A percentile compares a stretch with the other conserved stretches of the same genome.
These are phyloP conservation scores for Geophilus truncorum DNA, from an alignment of 2,888 invertebrate genomes.

Conservation along the genomic window DNA sequence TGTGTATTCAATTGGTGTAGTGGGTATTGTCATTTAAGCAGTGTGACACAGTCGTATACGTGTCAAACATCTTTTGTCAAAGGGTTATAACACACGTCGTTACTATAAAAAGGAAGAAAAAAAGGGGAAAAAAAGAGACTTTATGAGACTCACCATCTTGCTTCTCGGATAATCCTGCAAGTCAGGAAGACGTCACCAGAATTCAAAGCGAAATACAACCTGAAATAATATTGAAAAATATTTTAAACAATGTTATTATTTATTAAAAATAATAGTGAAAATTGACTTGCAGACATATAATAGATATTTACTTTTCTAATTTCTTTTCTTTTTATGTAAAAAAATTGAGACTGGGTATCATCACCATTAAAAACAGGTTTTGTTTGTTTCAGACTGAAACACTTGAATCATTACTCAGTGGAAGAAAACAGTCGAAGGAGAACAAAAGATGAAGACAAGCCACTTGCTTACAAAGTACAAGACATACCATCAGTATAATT, in stretches of 20 bases:
- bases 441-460: neutral
- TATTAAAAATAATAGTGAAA: no score
- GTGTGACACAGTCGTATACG: neutral
- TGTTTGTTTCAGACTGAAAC: neutral
- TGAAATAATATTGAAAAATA: neutral
- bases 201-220: neutral
- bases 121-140: neutral
- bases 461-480: neutral
- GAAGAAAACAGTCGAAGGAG: neutral
- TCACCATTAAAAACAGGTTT: neutral
- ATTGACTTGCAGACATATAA: no score
- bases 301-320: no score
- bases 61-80: neutral
- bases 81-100: neutral
- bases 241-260: no score
- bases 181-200: neutral
- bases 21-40: neutral
- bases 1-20: neutral
- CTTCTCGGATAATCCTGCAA: neutral
- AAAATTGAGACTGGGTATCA: neutral
- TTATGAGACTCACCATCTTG: neutral
- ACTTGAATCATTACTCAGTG: neutral
- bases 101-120: neutral
- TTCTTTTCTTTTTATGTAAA: neutral
- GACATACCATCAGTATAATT: neutral